phyloP scores from a whole-genome alignment of 2,113 vertebrate species.

The Ramphastos sulfuratus region DNA sequence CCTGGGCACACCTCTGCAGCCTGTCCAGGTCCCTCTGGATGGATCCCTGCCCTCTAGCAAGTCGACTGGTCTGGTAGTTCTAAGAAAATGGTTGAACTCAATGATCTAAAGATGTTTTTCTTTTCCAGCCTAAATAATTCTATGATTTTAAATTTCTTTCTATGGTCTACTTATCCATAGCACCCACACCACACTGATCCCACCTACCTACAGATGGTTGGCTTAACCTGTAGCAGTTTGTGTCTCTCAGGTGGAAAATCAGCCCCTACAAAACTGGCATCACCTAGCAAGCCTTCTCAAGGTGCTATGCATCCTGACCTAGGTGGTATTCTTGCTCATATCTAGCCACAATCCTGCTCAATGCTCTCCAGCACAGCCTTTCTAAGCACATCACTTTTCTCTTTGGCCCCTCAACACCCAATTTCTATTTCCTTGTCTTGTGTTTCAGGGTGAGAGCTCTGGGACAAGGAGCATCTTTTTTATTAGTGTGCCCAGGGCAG shows the following conservation, averaged over 20 bases:
- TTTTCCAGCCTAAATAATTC: background rate
- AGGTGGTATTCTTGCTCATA: background rate
- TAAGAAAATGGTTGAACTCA: too few species aligned
- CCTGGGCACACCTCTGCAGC: too few species aligned
- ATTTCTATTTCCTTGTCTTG: background rate
- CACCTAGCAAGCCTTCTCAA: background rate
- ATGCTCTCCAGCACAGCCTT: background rate
- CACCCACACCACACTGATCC: background rate
- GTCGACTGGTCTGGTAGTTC: too few species aligned
- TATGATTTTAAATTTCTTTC: background rate
- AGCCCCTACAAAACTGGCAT: background rate
- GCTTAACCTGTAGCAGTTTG: fast-evolving
- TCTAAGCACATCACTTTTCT: background rate
- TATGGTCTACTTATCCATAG: fast-evolving
- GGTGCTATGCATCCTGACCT: too few species aligned
- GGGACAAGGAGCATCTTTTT: slow-evolving; percentile 32
- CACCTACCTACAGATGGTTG: background rate
- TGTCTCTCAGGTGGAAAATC: background rate
- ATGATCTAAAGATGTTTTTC: background rate
- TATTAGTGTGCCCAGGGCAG: background rate
- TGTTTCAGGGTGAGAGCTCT: slow-evolving; percentile 1
- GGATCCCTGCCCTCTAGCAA: too few species aligned
- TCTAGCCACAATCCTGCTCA: background rate
- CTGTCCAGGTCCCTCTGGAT: too few species aligned
- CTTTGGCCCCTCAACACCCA: background rate